A percentile compares a stretch with the other conserved stretches of the same genome.
phyloP scores from a whole-genome alignment of 2,797 vertebrate genomes.

The Natrix natrix region DNA sequence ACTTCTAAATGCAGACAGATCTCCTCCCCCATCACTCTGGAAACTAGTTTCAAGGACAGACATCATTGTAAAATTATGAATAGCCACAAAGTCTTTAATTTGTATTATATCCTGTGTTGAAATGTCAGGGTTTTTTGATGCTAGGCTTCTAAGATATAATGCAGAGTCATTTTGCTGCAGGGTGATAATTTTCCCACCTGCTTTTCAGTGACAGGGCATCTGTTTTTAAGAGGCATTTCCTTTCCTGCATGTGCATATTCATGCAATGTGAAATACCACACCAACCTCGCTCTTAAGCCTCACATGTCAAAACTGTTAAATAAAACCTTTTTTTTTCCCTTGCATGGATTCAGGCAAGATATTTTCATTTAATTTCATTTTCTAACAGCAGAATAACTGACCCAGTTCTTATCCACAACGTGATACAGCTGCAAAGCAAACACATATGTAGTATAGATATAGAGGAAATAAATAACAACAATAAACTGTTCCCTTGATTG shows the following conservation, averaged over 20 bases:
- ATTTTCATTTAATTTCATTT: not conserved
- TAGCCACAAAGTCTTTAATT: not conserved
- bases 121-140: slow-evolving; percentile 3
- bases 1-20: not conserved
- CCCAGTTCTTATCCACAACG: not conserved
- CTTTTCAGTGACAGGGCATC: not conserved
- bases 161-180: not conserved
- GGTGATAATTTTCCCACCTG: not conserved
- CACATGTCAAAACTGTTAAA: not conserved
- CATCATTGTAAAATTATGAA: slow-evolving; percentile 28
- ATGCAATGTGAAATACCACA: not conserved
- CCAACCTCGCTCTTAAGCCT: not conserved
- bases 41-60: slow-evolving; percentile 54
- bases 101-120: not conserved
- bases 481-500: not conserved
- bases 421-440: not conserved
- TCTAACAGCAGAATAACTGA: not conserved
- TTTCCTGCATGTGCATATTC: not conserved
- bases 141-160: not conserved
- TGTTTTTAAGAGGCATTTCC: not conserved
- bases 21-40: slow-evolving; percentile 2
- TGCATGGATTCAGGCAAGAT: not conserved
- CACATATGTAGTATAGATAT: not conserved
- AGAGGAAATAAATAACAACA: not conserved
- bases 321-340: not conserved